Evolutionary conservation across 2,888 invertebrate species (phyloP), one percentile per base, ranked within the genome.

Genomic region (Leptogaster cylindrica): DNA sequence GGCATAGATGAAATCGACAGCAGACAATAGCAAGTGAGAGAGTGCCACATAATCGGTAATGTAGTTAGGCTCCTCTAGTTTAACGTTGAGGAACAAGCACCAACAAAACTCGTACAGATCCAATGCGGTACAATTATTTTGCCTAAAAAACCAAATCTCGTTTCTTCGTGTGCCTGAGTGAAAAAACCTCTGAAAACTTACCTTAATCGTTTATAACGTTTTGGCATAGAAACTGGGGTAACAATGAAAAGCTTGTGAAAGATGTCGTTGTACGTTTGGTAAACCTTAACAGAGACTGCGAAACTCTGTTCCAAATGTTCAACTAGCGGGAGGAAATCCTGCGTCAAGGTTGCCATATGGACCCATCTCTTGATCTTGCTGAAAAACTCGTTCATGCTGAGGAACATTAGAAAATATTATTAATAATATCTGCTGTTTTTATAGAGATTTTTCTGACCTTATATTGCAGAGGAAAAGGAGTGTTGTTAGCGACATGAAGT

Each of bases 291-390:
- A 1, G 97, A 93, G 1, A 98, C 96, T 52, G 92, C 90, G 83
- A 97, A 97, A 77, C 93, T 95, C 66, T 91, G 86, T 76, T 97
- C 93, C 67, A 97, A 81, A 69, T 89, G 86, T 69, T 92, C 89
- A 67, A 97, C 90, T 79, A 92, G 92, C 50, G 87, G 86, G 69
- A 90, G 85, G 77, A 96, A 93, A 67, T 92, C 90, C 73, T 88
- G 88, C 0, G 94, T 88, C 81, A 95, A 86, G 71, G 89, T 89
- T 1, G 94, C 90, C 95, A 98, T 96, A 75, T 95, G 94, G 69
- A 92, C 89, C 97, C 97, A 99, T 76, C 90, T 90, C 77, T 93
- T 91, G 76, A 96, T 95, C 83, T 97, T 97, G 71, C 88, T 88
- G 77, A 97, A 96, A 82, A 98, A 98, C 76, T 97, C 92, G 70